phyloP scores from a whole-genome alignment of 2,797 vertebrate species.

The Thaleichthys pacificus region DNA sequence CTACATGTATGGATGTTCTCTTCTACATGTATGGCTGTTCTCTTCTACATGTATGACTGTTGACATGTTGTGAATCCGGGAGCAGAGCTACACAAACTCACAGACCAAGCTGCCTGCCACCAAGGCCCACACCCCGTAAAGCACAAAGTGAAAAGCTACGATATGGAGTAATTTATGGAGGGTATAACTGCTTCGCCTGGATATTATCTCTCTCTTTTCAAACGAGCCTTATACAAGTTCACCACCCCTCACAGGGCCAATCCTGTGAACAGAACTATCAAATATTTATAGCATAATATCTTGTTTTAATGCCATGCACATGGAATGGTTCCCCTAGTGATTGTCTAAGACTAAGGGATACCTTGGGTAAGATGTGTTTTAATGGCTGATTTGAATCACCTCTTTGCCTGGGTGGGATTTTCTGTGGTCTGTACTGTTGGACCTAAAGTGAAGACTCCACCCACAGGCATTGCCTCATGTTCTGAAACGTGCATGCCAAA shows the following conservation, averaged over 20 bases:
- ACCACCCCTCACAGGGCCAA: slow-evolving; percentile 36
- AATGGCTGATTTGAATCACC: slow-evolving; percentile 18
- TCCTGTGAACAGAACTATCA: slow-evolving; percentile 38
- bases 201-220: slow-evolving; percentile 39
- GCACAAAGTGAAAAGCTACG: slow-evolving; percentile 30
- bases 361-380: background rate
- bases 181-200: slow-evolving; percentile 15
- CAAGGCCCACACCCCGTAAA: background rate
- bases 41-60: background rate
- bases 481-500: background rate
- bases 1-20: background rate
- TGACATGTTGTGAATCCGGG: background rate
- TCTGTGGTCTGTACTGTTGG: background rate
- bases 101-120: background rate
- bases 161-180: slow-evolving; percentile 35
- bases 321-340: slow-evolving; percentile 31
- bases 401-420: slow-evolving; percentile 4
- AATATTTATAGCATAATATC: slow-evolving; percentile 34
- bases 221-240: slow-evolving; percentile 38
- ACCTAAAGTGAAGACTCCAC: background rate
- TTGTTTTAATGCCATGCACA: slow-evolving; percentile 46
- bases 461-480: slow-evolving; percentile 27
- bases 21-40: background rate
- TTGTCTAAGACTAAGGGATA: slow-evolving; percentile 5
- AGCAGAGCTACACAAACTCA: background rate